These are phyloP conservation scores for Dicranocentrus wangi DNA, from an alignment of 2,888 invertebrate genomes.

Conservation along the genomic window DNA sequence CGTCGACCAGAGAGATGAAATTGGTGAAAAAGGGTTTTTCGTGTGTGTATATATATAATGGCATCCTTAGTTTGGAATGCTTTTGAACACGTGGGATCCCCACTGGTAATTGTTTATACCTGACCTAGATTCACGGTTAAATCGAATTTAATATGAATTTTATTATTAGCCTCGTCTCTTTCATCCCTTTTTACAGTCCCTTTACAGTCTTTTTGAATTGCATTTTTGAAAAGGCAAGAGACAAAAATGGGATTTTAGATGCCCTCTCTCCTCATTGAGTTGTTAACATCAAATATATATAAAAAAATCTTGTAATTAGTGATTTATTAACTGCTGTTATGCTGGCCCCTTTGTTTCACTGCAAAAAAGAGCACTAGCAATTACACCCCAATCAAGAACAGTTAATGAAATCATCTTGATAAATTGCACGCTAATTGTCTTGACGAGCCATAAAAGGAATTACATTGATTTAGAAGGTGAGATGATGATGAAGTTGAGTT, in stretches of 20 bases:
- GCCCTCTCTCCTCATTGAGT: too few relatives aligned
- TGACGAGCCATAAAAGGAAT: slow-evolving; percentile 44
- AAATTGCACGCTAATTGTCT: slow-evolving; percentile 56
- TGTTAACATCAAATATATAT: too few relatives aligned
- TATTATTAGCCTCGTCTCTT: neutral
- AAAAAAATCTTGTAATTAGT: slow-evolving; percentile 12
- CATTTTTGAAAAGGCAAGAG: too few relatives aligned
- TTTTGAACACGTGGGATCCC: slow-evolving; percentile 13
- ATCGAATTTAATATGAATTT: slow-evolving; percentile 4
- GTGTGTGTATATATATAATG: neutral
- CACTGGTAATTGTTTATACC: slow-evolving; percentile 12
- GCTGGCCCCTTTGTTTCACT: too few relatives aligned
- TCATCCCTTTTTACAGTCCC: too few relatives aligned
- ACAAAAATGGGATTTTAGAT: too few relatives aligned
- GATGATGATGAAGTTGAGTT: neutral
- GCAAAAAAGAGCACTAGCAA: slow-evolving; percentile 27
- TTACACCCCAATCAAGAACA: slow-evolving; percentile 53
- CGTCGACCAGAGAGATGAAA: too few relatives aligned
- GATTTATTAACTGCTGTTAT: slow-evolving; percentile 10
- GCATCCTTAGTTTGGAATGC: neutral
- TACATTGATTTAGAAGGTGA: neutral
- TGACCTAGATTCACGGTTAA: slow-evolving; percentile 38
- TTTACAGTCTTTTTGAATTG: too few relatives aligned
- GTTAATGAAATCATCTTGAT: slow-evolving; percentile 63
- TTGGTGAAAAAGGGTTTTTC: neutral